These are phyloP conservation scores for Lasiommata megera DNA, from an alignment of 2,888 invertebrate genomes.

Conservation along the genomic window DNA sequence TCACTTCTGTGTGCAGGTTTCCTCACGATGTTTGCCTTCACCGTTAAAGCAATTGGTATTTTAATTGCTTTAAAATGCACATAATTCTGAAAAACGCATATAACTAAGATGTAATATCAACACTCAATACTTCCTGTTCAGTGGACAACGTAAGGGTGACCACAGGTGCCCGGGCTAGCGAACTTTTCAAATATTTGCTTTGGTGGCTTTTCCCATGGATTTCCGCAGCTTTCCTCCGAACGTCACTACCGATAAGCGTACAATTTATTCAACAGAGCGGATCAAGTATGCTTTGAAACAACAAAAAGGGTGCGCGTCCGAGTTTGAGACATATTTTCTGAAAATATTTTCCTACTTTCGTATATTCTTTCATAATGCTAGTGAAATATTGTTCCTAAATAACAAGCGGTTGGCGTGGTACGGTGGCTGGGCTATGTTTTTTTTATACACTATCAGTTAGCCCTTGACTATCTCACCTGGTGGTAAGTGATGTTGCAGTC, in stretches of 20 bases:
- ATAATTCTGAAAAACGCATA: no score
- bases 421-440: no score
- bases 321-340: constrained; percentile 36
- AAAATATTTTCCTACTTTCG: constrained; percentile 32
- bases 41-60: no score
- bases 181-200: constrained; percentile 79
- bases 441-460: no score
- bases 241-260: constrained; percentile 63
- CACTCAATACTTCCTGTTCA: constrained; percentile 44
- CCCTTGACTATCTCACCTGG: no score
- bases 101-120: constrained; percentile 34
- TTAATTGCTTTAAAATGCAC: no score
- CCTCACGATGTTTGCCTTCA: no score
- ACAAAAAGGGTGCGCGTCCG: constrained; percentile 52
- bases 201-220: constrained; percentile 67
- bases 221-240: constrained; percentile 58
- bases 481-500: no score
- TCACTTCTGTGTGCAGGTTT: no score
- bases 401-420: no score
- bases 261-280: constrained; percentile 67
- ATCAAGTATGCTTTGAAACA: constrained; percentile 80
- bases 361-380: background rate
- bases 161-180: constrained; percentile 65
- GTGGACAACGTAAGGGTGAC: constrained; percentile 68
- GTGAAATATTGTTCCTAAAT: background rate